Conservation (phyloP, 2,113 vertebrate species). For the Girardinichthys multiradiatus region DNA sequence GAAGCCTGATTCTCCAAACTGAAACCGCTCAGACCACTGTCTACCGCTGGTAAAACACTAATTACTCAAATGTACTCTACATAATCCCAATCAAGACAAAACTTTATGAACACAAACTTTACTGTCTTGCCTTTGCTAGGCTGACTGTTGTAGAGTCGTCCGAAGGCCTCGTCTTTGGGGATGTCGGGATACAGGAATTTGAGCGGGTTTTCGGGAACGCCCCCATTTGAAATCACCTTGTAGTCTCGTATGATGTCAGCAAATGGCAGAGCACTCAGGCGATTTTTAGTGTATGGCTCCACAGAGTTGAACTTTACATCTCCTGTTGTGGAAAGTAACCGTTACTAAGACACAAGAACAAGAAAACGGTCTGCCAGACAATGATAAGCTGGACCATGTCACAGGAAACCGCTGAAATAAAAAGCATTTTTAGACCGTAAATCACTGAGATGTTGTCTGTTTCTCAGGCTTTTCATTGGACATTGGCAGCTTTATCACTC, state of each 20-base stretch:
- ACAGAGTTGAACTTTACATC: slow-evolving; percentile 93
- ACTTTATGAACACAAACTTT: too few relatives aligned
- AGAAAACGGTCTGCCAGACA: too few relatives aligned
- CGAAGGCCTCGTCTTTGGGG: slow-evolving; percentile 95
- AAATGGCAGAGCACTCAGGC: slow-evolving; percentile 90
- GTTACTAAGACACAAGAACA: not conserved
- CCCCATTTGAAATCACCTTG: slow-evolving; percentile 93
- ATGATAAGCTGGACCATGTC: not conserved
- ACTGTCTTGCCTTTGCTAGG: slow-evolving; percentile 85
- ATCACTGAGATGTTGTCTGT: not conserved
- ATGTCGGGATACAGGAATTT: slow-evolving; percentile 96
- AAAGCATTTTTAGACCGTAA: not conserved
- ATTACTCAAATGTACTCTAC: not conserved
- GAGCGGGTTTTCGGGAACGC: slow-evolving; percentile 92
- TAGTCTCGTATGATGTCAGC: slow-evolving; percentile 95
- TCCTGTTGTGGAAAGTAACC: slow-evolving; percentile 72
- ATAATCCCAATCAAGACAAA: too few relatives aligned
- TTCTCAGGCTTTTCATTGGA: not conserved
- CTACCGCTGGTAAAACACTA: not conserved
- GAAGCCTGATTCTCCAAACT: not conserved
- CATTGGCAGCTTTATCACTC: not conserved
- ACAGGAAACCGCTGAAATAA: too few relatives aligned
- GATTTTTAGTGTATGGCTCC: slow-evolving; percentile 94
- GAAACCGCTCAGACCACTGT: too few relatives aligned
- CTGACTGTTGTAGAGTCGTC: slow-evolving; percentile 95